Conservation (phyloP, 2,888 invertebrate species). For the Helleia helle region DNA sequence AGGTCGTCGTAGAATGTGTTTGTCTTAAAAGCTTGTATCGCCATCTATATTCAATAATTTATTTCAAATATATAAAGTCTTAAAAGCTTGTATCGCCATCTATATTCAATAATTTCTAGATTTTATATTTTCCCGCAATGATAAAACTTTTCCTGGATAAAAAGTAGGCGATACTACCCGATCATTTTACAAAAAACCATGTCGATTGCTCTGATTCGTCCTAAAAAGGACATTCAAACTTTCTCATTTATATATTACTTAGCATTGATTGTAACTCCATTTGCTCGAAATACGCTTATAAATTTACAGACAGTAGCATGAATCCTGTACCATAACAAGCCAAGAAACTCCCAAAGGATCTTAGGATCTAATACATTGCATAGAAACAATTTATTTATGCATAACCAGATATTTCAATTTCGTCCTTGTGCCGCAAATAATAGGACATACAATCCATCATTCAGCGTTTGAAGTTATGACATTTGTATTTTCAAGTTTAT, state of each 20-base stretch:
- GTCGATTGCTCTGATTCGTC: too few species aligned
- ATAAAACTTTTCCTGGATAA: too few species aligned
- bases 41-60: too few species aligned
- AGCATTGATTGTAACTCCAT: constrained; percentile 6
- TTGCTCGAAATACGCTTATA: constrained; percentile 28
- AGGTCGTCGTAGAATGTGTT: too few species aligned
- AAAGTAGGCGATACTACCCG: too few species aligned
- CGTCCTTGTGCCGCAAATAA: constrained; percentile 25
- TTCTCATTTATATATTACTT: too few species aligned
- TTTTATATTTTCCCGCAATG: too few species aligned
- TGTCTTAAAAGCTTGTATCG: too few species aligned
- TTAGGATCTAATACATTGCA: constrained; percentile 43
- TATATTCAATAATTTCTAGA: too few species aligned
- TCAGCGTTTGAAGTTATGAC: constrained; percentile 26
- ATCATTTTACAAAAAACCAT: too few species aligned
- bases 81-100: too few species aligned
- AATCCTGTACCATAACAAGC: constrained; percentile 65
- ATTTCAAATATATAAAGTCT: too few species aligned
- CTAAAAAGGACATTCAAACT: constrained; percentile 44
- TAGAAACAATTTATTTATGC: constrained; percentile 23
- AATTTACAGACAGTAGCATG: constrained; percentile 56
- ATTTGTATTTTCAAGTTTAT: constrained; percentile 26
- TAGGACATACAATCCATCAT: constrained; percentile 27
- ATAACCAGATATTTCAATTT: constrained; percentile 25
- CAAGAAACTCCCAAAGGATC: constrained; percentile 70